Conservation (phyloP, 2,113 vertebrate genomes). For the Apistogramma diplotaenia region DNA sequence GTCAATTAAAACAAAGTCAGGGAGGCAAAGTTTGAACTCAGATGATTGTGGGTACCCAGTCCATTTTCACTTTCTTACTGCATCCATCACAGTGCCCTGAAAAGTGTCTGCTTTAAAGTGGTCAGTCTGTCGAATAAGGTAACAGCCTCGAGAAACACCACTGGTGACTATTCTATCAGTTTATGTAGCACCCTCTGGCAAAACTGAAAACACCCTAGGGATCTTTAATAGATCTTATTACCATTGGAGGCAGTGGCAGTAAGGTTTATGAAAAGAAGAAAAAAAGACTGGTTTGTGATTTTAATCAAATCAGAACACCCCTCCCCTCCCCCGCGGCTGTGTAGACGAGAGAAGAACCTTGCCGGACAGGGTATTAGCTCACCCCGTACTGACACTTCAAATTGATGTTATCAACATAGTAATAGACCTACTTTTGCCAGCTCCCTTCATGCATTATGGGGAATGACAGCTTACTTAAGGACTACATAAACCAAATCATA, state of each 20-base stretch:
- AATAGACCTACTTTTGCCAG: constrained; percentile 63
- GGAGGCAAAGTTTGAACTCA: not conserved
- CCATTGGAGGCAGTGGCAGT: constrained; percentile 9
- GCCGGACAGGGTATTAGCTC: constrained; percentile 43
- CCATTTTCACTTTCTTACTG: not conserved
- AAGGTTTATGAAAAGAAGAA: not conserved
- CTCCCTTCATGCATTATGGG: constrained; percentile 57
- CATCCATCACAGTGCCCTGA: not conserved
- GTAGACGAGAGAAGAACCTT: constrained; percentile 27
- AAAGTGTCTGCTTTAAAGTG: not conserved
- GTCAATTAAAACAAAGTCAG: not conserved
- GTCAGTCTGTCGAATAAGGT: not conserved
- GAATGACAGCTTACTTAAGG: constrained; percentile 68
- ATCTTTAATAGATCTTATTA: constrained; percentile 35
- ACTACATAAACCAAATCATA: constrained; percentile 68
- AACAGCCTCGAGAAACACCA: not conserved
- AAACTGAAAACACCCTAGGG: constrained; percentile 6
- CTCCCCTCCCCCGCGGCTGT: constrained; percentile 31
- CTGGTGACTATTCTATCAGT: constrained; percentile 2
- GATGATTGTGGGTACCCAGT: not conserved
- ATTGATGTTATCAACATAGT: constrained; percentile 69
- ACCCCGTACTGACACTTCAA: constrained; percentile 58
- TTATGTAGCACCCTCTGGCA: not conserved
- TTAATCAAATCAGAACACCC: constrained; percentile 62
- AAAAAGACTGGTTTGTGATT: constrained; percentile 52